Conservation (phyloP, 2,113 vertebrate species). For the Melanerpes formicivorus region DNA sequence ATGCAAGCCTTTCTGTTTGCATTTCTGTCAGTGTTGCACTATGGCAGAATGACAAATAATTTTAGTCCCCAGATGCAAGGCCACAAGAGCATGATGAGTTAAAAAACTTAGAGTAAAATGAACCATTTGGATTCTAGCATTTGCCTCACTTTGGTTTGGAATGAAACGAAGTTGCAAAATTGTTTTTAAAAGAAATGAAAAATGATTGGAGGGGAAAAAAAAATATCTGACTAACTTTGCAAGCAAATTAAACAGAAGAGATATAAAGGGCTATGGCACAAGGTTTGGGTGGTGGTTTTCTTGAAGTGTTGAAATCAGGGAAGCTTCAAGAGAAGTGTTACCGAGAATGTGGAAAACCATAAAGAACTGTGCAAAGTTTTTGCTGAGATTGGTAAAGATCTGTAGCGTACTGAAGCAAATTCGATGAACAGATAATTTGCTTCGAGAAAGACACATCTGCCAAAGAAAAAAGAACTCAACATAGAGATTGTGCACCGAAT, state of each 20-base stretch:
- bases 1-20: constrained; percentile 86
- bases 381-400: background rate
- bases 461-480: background rate
- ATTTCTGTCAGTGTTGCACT: constrained; percentile 72
- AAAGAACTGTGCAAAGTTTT: background rate
- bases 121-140: constrained; percentile 84
- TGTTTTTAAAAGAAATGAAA: background rate
- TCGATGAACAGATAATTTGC: background rate
- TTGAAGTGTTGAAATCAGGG: background rate
- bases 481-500: background rate
- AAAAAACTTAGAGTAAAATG: constrained; percentile 47
- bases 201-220: background rate
- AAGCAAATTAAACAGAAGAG: background rate
- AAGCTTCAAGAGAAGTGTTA: background rate
- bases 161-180: background rate
- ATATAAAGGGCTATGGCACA: background rate
- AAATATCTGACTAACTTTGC: background rate
- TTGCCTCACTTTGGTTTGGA: constrained; percentile 9
- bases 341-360: background rate
- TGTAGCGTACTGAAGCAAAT: background rate
- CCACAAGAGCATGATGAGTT: constrained; percentile 69
- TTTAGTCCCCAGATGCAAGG: constrained; percentile 58
- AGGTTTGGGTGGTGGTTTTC: background rate
- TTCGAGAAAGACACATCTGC: background rate
- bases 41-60: constrained; percentile 69